Conservation (phyloP, 2,113 vertebrate species). For the Ahaetulla prasina region DNA sequence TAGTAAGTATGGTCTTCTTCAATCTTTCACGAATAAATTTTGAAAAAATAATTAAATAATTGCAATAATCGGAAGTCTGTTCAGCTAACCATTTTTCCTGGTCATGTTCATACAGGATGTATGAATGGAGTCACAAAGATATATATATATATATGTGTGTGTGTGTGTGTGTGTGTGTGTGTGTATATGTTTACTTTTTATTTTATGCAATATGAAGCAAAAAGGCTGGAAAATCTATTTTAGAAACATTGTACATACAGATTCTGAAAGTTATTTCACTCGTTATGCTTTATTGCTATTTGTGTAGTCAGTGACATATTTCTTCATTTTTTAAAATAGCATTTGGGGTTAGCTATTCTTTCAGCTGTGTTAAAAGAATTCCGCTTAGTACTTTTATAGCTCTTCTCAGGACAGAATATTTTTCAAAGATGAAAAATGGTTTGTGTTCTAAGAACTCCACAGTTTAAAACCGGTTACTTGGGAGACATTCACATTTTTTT, state of each 20-base stretch:
- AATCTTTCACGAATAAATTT: rapidly evolving
- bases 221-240: not conserved
- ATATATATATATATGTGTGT: not conserved
- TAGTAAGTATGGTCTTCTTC: constrained; percentile 70
- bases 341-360: constrained; percentile 20
- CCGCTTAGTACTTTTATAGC: not conserved
- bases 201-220: not conserved
- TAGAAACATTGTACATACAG: rapidly evolving
- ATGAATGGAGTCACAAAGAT: not conserved
- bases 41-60: not conserved
- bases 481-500: not conserved
- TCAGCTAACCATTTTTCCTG: rapidly evolving
- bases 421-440: rapidly evolving
- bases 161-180: too few species aligned
- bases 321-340: constrained; percentile 43
- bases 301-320: constrained; percentile 53
- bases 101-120: not conserved
- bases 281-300: constrained; percentile 11
- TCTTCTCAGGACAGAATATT: not conserved
- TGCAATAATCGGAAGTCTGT: rapidly evolving
- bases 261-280: not conserved
- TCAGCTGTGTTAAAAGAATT: not conserved
- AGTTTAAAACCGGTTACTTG: not conserved
- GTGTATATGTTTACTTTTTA: not conserved
- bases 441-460: not conserved